These are phyloP conservation scores for Progne subis DNA, from an alignment of 2,113 vertebrate species.

Conservation along the genomic window DNA sequence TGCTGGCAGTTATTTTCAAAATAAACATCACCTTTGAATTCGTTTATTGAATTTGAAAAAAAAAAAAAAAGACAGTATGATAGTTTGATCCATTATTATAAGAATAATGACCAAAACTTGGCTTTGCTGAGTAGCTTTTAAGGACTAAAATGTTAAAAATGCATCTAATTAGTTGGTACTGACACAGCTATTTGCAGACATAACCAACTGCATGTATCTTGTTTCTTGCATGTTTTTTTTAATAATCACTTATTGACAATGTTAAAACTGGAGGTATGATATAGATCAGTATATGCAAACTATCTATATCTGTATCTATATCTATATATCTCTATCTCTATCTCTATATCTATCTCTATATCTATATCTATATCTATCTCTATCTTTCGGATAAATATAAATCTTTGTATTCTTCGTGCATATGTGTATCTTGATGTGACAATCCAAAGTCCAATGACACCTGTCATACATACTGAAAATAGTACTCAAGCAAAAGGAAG, in stretches of 20 bases:
- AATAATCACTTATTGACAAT: background rate
- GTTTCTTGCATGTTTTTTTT: background rate
- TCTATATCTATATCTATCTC: background rate
- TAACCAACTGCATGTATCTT: background rate
- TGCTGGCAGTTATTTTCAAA: background rate
- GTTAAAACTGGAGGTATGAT: background rate
- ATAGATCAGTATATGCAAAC: background rate
- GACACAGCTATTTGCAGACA: background rate
- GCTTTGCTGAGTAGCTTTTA: background rate
- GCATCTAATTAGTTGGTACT: background rate
- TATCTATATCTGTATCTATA: too few relatives aligned
- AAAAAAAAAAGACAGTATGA: background rate
- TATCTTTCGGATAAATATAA: background rate
- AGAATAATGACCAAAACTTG: background rate
- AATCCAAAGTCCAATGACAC: background rate
- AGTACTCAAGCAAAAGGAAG: background rate
- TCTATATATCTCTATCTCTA: too few relatives aligned
- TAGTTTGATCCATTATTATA: background rate
- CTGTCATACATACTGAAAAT: background rate
- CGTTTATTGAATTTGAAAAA: background rate
- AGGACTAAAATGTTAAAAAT: background rate
- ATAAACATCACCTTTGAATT: background rate
- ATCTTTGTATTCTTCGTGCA: background rate
- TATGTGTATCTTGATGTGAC: background rate
- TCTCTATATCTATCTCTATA: too few relatives aligned